Percentiles rank a stretch among this genome's conserved stretches.
phyloP scores from a whole-genome alignment of 2,113 vertebrate genomes.

The Poeciliopsis turrubarensis region DNA sequence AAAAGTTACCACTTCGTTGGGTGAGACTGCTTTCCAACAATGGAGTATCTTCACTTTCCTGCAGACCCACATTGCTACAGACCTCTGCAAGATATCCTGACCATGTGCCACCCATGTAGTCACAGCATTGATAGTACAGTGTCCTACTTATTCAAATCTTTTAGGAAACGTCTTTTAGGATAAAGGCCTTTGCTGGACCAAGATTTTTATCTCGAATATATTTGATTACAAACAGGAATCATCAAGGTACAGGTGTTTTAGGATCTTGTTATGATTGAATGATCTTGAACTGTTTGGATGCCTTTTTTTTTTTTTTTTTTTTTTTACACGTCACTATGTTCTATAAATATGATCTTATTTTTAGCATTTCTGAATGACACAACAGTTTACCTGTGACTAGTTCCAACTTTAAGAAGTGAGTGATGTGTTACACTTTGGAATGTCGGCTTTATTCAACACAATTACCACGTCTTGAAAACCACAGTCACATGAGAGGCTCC shows the following conservation, averaged over 20 bases:
- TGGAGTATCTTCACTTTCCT: too few species aligned
- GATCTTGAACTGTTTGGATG: neutral
- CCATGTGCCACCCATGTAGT: neutral
- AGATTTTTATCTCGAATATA: neutral
- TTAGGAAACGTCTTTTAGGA: neutral
- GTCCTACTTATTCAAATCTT: neutral
- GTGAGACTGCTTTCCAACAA: too few species aligned
- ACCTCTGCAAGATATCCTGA: neutral
- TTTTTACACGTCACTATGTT: neutral
- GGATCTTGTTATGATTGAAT: neutral
- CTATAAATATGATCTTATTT: neutral
- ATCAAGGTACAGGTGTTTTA: neutral
- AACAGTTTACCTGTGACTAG: too few species aligned
- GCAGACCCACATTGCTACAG: too few species aligned
- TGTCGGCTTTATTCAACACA: too few species aligned
- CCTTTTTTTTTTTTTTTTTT: too few species aligned
- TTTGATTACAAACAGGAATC: neutral
- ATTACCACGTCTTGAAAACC: too few species aligned
- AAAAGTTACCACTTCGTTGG: too few species aligned
- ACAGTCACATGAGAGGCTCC: neutral
- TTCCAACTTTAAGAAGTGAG: too few species aligned
- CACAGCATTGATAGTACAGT: neutral
- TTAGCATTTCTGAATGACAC: neutral
- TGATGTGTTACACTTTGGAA: too few species aligned
- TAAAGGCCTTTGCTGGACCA: neutral